phyloP scores from a whole-genome alignment of 2,113 vertebrate genomes.

The Ramphastos sulfuratus region DNA sequence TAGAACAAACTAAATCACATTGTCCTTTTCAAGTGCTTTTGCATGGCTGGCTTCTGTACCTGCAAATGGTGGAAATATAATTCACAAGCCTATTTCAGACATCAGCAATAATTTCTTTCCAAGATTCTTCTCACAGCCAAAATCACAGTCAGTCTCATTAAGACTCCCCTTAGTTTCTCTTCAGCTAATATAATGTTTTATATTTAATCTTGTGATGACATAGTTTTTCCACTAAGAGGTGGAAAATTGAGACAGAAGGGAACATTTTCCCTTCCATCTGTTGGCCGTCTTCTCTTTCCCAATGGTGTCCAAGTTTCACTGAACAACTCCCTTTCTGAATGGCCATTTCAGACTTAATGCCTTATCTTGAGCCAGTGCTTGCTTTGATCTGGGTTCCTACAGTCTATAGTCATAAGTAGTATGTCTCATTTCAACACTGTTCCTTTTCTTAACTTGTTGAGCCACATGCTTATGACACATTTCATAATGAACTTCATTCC shows the following conservation, averaged over 20 bases:
- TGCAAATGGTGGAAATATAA: neutral
- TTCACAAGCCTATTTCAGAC: neutral
- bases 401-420: neutral
- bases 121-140: neutral
- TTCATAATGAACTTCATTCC: slow-evolving; percentile 28
- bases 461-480: neutral
- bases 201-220: slow-evolving; percentile 37
- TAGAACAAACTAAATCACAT: neutral
- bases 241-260: neutral
- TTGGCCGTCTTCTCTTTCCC: slow-evolving; percentile 3
- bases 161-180: neutral
- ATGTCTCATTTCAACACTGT: neutral
- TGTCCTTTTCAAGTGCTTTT: neutral
- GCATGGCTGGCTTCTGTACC: neutral
- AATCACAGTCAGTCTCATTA: neutral
- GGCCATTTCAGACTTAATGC: neutral
- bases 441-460: neutral
- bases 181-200: slow-evolving; percentile 10
- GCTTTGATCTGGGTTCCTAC: slow-evolving; percentile 22
- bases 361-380: neutral
- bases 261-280: slow-evolving; percentile 19
- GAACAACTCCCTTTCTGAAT: slow-evolving; percentile 10
- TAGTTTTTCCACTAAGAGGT: slow-evolving; percentile 31
- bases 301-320: slow-evolving; percentile 12
- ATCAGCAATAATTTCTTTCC: neutral